Evolutionary conservation across 2,797 vertebrate species (phyloP).

Genomic region (Eulemur albifrons): DNA sequence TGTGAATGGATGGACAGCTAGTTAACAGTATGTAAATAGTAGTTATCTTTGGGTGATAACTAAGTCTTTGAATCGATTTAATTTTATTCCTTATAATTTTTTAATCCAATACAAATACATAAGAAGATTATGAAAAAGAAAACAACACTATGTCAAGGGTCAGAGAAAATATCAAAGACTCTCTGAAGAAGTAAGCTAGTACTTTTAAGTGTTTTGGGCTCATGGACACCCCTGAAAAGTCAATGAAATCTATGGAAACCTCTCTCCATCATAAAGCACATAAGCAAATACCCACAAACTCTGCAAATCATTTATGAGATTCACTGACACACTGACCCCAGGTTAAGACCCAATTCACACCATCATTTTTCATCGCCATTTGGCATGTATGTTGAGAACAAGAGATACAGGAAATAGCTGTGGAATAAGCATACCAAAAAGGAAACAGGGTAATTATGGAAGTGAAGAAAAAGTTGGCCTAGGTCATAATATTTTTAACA

Average conservation of each 20-base stretch:
- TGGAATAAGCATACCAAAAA: not conserved
- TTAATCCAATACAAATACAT: constrained; percentile 21
- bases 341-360: constrained; percentile 54
- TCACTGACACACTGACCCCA: constrained; percentile 33
- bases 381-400: not conserved
- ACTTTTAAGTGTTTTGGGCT: not conserved
- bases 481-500: not conserved
- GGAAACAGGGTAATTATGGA: not conserved
- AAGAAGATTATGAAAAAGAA: constrained; percentile 22
- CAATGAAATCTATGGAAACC: not conserved
- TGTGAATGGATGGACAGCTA: not conserved
- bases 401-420: not conserved
- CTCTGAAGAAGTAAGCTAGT: not conserved
- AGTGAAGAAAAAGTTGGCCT: not conserved
- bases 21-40: not conserved
- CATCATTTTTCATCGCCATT: constrained; percentile 35
- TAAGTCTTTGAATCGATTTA: not conserved
- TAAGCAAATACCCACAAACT: not conserved
- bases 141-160: not conserved
- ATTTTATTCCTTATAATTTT: constrained; percentile 21
- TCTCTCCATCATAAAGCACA: not conserved
- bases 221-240: not conserved
- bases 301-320: not conserved
- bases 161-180: not conserved
- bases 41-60: not conserved